Conservation (phyloP, 2,797 vertebrate genomes). For the Pseudopleuronectes americanus region DNA sequence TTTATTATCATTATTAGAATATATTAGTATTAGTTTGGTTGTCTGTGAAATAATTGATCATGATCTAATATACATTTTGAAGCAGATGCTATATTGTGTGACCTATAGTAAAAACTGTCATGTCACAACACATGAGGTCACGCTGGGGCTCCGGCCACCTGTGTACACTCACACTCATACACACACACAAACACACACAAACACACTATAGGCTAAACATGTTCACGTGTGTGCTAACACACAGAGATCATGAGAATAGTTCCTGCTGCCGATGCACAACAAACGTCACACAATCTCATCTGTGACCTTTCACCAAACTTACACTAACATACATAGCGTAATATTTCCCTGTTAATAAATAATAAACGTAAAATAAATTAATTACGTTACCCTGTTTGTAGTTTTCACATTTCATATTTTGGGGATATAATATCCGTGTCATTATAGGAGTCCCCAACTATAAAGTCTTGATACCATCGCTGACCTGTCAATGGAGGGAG, state of each 20-base stretch:
- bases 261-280: constrained; percentile 47
- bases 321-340: too few species aligned
- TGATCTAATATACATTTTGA: too few species aligned
- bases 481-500: neutral
- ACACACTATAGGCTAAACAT: constrained; percentile 9
- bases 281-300: neutral
- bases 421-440: neutral
- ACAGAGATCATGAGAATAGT: constrained; percentile 41
- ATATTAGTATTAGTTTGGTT: too few species aligned
- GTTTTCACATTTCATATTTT: constrained; percentile 1
- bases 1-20: too few species aligned
- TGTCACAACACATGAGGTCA: neutral
- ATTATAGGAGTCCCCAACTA: neutral
- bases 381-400: too few species aligned
- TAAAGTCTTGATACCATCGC: neutral
- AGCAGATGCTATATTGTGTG: neutral
- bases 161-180: constrained; percentile 31
- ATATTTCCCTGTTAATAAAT: too few species aligned
- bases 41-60: too few species aligned
- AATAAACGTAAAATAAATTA: too few species aligned
- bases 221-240: constrained; percentile 7
- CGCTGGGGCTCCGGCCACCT: constrained; percentile 28
- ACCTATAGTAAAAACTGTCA: neutral
- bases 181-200: constrained; percentile 14
- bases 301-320: constrained; percentile 7